Base-by-base conservation (phyloP, 2,888 invertebrate genomes). In the Tiliacea citrago region DNA sequence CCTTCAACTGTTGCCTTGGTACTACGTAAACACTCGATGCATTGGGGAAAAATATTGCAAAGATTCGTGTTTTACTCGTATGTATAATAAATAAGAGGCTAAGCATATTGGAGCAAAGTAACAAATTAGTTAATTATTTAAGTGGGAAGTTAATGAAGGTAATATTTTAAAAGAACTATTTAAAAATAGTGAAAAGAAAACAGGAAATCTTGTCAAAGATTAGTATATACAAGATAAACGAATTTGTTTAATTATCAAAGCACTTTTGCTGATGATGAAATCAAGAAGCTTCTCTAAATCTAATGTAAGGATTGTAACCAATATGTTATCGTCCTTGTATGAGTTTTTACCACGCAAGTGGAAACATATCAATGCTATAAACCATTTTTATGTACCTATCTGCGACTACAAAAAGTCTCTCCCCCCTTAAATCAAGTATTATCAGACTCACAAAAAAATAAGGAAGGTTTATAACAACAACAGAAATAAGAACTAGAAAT, bases 1-100 rank as follows among this genome's bases (percentile, higher is more conserved):
- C 91, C 91, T 91, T 90, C 90, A 86, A 72, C 76, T 79, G 82
- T 79, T 79, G 79, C 79, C 78, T 79, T 77, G 77, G 60, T 55
- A 65, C 83, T 51, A 60, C 39, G 79, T 79, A 83, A 83, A 78
- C 68, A 83, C 49, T 77, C 78, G 79, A 78, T 69, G 78, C 63
- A 83, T 65, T 68, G 83, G 78, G 49, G 51, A 83, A 81, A 82
- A 83, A 78, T 62, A 78, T 68, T 51, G 60, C 45, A 51, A 16
- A 65, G 9, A 53, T 35, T 75, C n/a, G 21, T 45, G 21, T 9
- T 47, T 39, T 53, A n/a, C n/a, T n/a, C n/a, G n/a, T n/a, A n/a
- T 35, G 16, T 24, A 35, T 29, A 65, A 55, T 24, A 42, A 55
- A 35, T 35, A 0, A 51, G 18, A 75, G 10, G 6, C 16, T 9